Evolutionary conservation across 2,113 vertebrate species (phyloP).

Genomic region (Apodemus sylvaticus): DNA sequence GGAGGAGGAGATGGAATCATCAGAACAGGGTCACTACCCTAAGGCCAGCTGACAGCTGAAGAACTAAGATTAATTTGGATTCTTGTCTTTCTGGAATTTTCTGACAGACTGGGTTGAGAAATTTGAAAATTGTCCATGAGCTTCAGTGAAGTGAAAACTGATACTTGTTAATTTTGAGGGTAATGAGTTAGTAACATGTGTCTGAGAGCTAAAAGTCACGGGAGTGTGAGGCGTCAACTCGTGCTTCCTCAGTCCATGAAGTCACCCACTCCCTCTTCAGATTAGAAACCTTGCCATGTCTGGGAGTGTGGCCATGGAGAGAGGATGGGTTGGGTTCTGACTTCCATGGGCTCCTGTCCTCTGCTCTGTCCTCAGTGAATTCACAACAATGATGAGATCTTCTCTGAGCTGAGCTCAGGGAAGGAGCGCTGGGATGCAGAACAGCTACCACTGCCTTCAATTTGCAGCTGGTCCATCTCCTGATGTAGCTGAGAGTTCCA

Average conservation of each 20-base stretch:
- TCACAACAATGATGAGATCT: not conserved
- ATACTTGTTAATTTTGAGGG: not conserved
- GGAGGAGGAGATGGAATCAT: not conserved
- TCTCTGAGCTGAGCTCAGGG: not conserved
- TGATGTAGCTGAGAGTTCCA: not conserved
- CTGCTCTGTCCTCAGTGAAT: not conserved
- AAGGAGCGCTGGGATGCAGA: not conserved
- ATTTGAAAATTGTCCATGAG: not conserved
- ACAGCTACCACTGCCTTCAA: not conserved
- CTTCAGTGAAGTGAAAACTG: not conserved
- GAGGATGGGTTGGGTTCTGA: not conserved
- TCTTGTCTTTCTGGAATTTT: conserved; percentile 1
- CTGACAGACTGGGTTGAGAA: not conserved
- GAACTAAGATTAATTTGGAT: conserved; percentile 7
- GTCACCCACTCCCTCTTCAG: not conserved
- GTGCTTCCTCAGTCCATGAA: not conserved
- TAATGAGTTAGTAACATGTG: not conserved
- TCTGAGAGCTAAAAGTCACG: not conserved
- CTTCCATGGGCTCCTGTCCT: not conserved
- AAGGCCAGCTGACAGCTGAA: not conserved
- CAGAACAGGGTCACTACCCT: not conserved
- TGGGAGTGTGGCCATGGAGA: not conserved
- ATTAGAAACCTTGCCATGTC: not conserved
- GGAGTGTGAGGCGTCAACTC: not conserved
- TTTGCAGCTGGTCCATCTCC: not conserved